Conservation (phyloP, 1,140 invertebrate species). For the Eriosoma lanigerum region DNA sequence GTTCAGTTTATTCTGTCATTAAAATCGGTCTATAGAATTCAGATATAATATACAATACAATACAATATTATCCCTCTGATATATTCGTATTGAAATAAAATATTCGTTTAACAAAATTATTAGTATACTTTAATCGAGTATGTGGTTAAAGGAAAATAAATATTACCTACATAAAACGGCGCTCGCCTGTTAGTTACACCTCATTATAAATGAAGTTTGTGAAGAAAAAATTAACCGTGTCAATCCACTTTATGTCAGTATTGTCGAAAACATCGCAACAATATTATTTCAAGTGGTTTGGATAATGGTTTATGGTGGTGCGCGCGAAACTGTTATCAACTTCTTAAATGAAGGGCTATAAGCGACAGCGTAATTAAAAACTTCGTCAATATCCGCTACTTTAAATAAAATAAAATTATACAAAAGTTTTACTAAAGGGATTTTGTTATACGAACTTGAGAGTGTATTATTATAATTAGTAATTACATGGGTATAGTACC, state of each 20-base stretch:
- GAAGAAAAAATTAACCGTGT: conserved; percentile 15
- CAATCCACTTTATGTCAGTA: conserved; percentile 9
- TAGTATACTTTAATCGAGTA: background rate
- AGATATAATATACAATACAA: no score
- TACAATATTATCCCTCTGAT: no score
- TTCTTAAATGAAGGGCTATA: conserved; percentile 37
- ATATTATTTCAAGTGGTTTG: background rate
- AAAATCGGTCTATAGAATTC: no score
- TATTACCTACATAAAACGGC: background rate
- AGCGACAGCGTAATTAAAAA: conserved; percentile 44
- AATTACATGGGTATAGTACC: background rate
- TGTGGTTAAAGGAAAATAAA: background rate
- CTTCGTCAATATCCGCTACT: conserved; percentile 21
- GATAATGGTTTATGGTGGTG: conserved; percentile 11
- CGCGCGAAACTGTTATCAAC: background rate
- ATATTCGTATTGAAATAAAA: background rate
- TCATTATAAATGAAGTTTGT: conserved; percentile 10
- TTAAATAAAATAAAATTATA: background rate
- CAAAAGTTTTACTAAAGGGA: background rate
- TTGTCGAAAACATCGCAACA: conserved; percentile 28
- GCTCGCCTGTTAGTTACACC: background rate
- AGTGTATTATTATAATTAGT: background rate
- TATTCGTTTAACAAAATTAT: background rate
- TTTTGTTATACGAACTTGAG: background rate
- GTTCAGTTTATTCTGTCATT: no score